A percentile compares a stretch with the other conserved stretches of the same genome.
These are phyloP conservation scores for Plebejus anna DNA, from an alignment of 2,888 invertebrate species.

Conservation along the genomic window DNA sequence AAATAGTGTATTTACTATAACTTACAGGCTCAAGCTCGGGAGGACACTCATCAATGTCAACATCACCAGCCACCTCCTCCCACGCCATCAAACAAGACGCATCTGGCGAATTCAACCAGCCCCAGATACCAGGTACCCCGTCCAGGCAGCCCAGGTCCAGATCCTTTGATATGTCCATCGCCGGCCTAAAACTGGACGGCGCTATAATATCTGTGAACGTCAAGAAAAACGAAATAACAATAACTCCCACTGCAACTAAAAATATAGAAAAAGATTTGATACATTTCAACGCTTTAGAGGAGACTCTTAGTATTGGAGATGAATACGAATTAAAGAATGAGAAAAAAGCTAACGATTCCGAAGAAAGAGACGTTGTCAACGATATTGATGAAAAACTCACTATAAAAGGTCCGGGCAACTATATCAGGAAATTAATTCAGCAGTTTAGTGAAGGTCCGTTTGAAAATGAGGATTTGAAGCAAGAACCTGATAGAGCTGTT, in stretches of 20 bases:
- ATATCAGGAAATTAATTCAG: slow-evolving; percentile 72
- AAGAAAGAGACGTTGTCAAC: slow-evolving; percentile 45
- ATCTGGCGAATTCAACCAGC: slow-evolving; percentile 56
- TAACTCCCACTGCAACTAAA: slow-evolving; percentile 66
- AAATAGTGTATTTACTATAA: slow-evolving; percentile 40
- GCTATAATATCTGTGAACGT: slow-evolving; percentile 67
- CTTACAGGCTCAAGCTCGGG: slow-evolving; percentile 70
- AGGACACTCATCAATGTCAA: slow-evolving; percentile 63
- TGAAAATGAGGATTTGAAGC: slow-evolving; percentile 61
- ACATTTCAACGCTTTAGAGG: slow-evolving; percentile 55
- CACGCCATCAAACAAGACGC: slow-evolving; percentile 55
- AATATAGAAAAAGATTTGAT: slow-evolving; percentile 47
- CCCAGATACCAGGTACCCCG: slow-evolving; percentile 58
- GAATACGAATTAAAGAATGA: slow-evolving; percentile 61
- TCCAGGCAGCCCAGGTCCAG: slow-evolving; percentile 75
- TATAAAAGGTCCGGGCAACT: slow-evolving; percentile 69
- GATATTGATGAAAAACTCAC: slow-evolving; percentile 57
- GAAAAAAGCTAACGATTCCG: slow-evolving; percentile 43
- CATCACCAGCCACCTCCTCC: slow-evolving; percentile 64
- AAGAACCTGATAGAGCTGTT: slow-evolving; percentile 61
- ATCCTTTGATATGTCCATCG: slow-evolving; percentile 76
- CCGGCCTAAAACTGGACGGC: slow-evolving; percentile 59
- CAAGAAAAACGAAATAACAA: slow-evolving; percentile 66
- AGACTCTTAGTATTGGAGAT: slow-evolving; percentile 62
- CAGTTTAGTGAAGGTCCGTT: slow-evolving; percentile 74